These are phyloP conservation scores for Loripinus fragilis DNA, from an alignment of 2,888 invertebrate genomes.

Conservation along the genomic window DNA sequence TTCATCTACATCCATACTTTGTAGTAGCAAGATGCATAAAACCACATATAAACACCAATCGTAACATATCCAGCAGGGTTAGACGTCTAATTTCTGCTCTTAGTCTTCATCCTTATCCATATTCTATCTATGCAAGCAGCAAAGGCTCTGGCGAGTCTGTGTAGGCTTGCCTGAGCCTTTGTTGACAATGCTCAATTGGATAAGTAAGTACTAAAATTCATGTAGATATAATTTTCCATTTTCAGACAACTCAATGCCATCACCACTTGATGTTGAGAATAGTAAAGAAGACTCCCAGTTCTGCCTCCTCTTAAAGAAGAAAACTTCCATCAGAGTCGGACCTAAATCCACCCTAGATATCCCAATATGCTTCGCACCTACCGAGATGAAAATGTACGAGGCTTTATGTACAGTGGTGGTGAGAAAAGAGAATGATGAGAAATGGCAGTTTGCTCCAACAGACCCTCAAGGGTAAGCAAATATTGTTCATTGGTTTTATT, in stretches of 20 bases:
- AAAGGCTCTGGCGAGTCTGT: too few species aligned
- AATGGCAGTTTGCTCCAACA: conserved; percentile 67
- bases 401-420: conserved; percentile 78
- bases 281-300: conserved; percentile 73
- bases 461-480: conserved; percentile 69
- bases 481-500: too few species aligned
- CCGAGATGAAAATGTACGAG: conserved; percentile 79
- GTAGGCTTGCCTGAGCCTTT: too few species aligned
- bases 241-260: conserved; percentile 63
- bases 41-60: too few species aligned
- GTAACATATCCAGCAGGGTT: too few species aligned
- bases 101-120: too few species aligned
- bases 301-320: conserved; percentile 79
- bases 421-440: conserved; percentile 73
- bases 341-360: conserved; percentile 82
- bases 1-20: too few species aligned
- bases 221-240: background rate
- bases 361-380: conserved; percentile 82
- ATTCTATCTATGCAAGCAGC: too few species aligned
- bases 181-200: too few species aligned
- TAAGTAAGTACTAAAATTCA: too few species aligned
- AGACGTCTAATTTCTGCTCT: too few species aligned
- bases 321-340: conserved; percentile 72
- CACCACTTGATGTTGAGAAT: conserved; percentile 57
- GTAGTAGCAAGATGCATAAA: too few species aligned